A percentile compares a stretch with the other conserved stretches of the same genome.
Conservation (phyloP, 2,888 invertebrate species). For the Itoplectis maculator region DNA sequence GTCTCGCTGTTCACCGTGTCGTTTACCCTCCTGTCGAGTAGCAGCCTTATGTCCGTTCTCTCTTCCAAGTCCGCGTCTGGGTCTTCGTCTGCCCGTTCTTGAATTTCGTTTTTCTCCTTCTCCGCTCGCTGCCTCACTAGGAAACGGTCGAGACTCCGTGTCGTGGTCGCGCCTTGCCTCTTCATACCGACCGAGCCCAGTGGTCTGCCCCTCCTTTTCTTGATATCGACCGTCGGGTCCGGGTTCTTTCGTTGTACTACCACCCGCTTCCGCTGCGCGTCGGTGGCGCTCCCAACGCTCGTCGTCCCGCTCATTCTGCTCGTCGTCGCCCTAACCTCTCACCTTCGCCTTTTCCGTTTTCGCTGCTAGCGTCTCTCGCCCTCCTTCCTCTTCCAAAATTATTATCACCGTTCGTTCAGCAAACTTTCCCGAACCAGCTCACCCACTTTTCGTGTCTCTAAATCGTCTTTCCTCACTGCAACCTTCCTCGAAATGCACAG, state of each 20-base stretch:
- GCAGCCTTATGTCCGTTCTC: neutral
- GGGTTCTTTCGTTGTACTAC: neutral
- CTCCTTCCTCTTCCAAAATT: neutral
- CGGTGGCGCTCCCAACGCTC: neutral
- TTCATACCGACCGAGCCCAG: neutral
- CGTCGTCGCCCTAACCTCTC: neutral
- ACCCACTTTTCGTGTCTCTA: neutral
- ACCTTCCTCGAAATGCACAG: neutral
- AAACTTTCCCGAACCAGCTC: neutral
- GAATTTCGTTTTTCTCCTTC: neutral
- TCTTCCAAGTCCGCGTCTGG: neutral
- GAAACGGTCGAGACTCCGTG: slow-evolving; percentile 2
- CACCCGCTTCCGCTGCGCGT: neutral
- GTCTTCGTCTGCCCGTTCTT: neutral
- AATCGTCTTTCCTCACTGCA: neutral
- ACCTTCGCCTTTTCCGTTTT: neutral
- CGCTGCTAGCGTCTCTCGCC: neutral
- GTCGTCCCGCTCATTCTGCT: neutral
- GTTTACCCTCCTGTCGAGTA: no score
- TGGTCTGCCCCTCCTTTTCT: neutral
- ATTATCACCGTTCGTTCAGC: neutral
- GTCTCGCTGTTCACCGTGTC: no score
- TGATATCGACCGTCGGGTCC: neutral
- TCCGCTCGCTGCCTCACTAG: neutral
- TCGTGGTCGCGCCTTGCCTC: neutral